A percentile compares a stretch with the other conserved stretches of the same genome.
Conservation (phyloP, 2,797 vertebrate genomes). For the Molossus molossus region DNA sequence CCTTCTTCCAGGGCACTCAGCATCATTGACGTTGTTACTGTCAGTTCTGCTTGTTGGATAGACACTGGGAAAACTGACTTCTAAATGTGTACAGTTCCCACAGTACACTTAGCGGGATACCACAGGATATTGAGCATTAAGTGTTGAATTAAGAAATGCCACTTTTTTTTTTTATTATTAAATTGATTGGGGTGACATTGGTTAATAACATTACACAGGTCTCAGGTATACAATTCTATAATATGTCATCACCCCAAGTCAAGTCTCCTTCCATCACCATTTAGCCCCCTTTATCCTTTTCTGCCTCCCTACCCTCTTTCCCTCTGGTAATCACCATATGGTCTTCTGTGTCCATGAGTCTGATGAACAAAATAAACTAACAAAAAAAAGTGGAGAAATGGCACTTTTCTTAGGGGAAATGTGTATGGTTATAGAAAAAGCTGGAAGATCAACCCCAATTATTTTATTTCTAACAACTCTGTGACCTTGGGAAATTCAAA, state of each 20-base stretch:
- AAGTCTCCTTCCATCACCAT: neutral
- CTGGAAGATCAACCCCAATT: neutral
- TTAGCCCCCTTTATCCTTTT: neutral
- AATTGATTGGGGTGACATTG: too few relatives aligned
- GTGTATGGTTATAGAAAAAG: neutral
- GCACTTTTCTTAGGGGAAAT: slow-evolving; percentile 26
- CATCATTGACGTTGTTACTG: neutral
- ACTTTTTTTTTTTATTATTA: slow-evolving; percentile 13
- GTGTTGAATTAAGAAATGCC: neutral
- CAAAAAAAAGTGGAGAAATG: neutral
- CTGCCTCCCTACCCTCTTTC: neutral
- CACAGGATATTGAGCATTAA: neutral
- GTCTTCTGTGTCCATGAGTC: neutral
- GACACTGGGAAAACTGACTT: neutral
- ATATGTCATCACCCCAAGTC: neutral
- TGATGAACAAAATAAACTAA: neutral
- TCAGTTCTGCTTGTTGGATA: neutral
- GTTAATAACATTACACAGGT: neutral
- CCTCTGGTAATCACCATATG: neutral
- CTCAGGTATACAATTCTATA: neutral
- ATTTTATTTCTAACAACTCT: slow-evolving; percentile 16
- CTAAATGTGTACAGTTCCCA: neutral
- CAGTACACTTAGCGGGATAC: neutral
- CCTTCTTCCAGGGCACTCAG: neutral
- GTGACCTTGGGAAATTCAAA: neutral